phyloP scores from a whole-genome alignment of 1,140 invertebrate species.

The Ridgeia piscesae region DNA sequence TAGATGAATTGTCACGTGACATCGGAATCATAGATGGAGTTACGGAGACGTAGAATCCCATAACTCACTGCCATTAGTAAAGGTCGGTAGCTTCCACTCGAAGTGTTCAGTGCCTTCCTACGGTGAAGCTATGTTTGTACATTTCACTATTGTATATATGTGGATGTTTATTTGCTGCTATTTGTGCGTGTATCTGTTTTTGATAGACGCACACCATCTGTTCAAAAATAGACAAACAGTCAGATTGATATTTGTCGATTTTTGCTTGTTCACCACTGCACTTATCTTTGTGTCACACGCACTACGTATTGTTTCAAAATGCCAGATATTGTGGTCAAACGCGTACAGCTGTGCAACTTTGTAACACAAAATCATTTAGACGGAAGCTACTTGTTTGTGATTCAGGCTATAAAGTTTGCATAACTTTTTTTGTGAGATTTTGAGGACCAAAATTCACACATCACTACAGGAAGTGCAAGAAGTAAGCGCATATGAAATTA shows the following conservation, averaged over 20 bases:
- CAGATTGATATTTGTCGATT: background rate
- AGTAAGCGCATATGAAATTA: background rate
- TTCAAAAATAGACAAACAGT: background rate
- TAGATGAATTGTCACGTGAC: background rate
- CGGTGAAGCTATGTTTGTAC: background rate
- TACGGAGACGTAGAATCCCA: background rate
- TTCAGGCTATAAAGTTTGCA: background rate
- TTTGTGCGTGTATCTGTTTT: background rate
- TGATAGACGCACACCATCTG: background rate
- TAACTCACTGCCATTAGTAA: background rate
- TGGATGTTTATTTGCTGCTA: background rate
- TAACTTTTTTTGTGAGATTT: background rate
- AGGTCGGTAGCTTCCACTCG: background rate
- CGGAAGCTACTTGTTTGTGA: background rate
- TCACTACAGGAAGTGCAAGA: background rate
- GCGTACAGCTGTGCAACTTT: background rate
- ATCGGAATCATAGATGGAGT: background rate
- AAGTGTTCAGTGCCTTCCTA: background rate
- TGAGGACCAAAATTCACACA: background rate
- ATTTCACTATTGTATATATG: background rate
- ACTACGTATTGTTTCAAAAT: background rate
- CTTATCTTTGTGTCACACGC: background rate
- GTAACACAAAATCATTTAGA: background rate
- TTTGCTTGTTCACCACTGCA: background rate
- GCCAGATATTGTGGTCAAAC: background rate